Evolutionary conservation across 2,797 vertebrate genomes (phyloP).

Genomic region (Valencia hispanica): DNA sequence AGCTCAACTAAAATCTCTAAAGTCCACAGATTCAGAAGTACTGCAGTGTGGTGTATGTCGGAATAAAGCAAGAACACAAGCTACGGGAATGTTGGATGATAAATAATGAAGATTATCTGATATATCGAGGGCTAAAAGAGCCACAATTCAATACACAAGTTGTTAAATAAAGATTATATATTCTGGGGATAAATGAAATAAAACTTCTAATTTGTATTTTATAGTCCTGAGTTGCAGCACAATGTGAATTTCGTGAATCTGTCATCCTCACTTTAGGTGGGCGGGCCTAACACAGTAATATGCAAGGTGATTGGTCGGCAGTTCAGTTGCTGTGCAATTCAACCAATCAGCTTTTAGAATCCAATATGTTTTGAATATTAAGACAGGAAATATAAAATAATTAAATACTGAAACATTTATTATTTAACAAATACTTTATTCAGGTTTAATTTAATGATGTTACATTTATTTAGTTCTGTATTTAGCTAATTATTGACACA

Average conservation of each 20-base stretch:
- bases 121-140: constrained; percentile 1
- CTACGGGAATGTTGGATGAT: neutral
- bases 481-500: neutral
- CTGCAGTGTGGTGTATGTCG: neutral
- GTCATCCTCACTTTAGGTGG: neutral
- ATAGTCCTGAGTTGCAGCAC: neutral
- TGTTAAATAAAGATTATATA: neutral
- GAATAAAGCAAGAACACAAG: neutral
- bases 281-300: neutral
- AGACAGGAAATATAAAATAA: neutral
- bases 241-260: neutral
- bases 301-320: neutral
- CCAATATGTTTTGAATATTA: no score
- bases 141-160: constrained; percentile 3
- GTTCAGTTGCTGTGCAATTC: neutral
- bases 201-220: neutral
- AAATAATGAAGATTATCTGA: neutral
- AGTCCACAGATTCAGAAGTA: neutral
- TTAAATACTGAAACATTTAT: neutral
- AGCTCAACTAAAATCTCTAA: neutral
- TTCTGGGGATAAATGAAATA: neutral
- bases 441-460: neutral
- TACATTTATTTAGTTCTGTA: neutral
- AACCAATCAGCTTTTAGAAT: neutral
- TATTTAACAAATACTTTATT: neutral